Percentiles rank a stretch among this genome's conserved stretches.
phyloP scores from a whole-genome alignment of 1,140 invertebrate genomes.

The Rhopalosiphum maidis region DNA sequence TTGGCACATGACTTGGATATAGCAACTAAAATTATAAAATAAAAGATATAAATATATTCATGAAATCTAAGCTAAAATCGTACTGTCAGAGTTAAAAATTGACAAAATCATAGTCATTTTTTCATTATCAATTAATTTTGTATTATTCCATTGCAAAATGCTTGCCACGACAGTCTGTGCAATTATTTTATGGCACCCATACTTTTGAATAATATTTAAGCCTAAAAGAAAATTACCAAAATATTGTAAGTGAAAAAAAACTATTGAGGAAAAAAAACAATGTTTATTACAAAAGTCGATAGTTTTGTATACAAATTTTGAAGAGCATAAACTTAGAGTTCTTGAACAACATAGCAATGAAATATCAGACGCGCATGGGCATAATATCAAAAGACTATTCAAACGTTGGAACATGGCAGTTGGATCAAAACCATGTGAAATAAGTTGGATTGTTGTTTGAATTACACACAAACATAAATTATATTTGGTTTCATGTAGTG shows the following conservation, averaged over 20 bases:
- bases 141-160: constrained; percentile 44
- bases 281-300: constrained; percentile 36
- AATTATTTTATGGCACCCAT: constrained; percentile 53
- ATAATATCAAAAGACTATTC: constrained; percentile 25
- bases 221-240: not conserved
- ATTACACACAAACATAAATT: constrained; percentile 50
- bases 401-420: not conserved
- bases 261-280: not conserved
- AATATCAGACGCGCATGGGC: constrained; percentile 32
- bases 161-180: constrained; percentile 28
- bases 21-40: not conserved
- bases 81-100: constrained; percentile 19
- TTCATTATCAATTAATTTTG: not conserved
- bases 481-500: constrained; percentile 24
- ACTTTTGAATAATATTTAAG: constrained; percentile 24
- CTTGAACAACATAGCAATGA: not conserved
- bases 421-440: constrained; percentile 17
- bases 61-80: not conserved
- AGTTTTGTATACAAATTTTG: constrained; percentile 35
- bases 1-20: not conserved
- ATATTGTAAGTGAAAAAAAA: not conserved
- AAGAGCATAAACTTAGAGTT: constrained; percentile 11
- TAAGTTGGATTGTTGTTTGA: constrained; percentile 16
- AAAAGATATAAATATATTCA: not conserved
- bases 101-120: not conserved